phyloP scores from a whole-genome alignment of 2,797 vertebrate species.

The Nannoperca obscura region DNA sequence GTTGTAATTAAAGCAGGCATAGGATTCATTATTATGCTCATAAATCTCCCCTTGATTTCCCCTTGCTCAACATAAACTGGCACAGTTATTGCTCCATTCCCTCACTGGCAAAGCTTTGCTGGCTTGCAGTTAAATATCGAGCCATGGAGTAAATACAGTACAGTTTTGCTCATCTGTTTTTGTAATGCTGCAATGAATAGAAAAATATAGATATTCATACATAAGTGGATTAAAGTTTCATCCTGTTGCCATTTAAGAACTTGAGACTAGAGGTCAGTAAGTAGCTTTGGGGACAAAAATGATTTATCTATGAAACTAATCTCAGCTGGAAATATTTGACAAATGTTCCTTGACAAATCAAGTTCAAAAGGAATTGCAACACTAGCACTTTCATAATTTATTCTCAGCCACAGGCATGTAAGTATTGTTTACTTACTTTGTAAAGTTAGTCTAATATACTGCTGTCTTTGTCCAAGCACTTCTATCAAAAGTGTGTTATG shows the following conservation, averaged over 20 bases:
- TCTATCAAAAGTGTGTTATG: not conserved
- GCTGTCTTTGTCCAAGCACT: constrained; percentile 5
- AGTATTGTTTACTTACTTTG: constrained; percentile 12
- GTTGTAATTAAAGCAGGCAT: constrained; percentile 81
- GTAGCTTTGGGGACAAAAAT: not conserved
- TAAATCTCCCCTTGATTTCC: constrained; percentile 80
- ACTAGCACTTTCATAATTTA: constrained; percentile 17
- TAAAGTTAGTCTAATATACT: constrained; percentile 24
- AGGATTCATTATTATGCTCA: constrained; percentile 82
- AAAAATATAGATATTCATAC: constrained; percentile 23
- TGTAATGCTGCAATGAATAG: constrained; percentile 19
- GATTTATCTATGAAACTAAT: constrained; percentile 18
- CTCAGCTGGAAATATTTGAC: constrained; percentile 38
- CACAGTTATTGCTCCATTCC: constrained; percentile 63
- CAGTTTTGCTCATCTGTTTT: constrained; percentile 44
- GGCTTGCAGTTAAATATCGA: constrained; percentile 57
- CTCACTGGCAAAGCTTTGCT: constrained; percentile 44
- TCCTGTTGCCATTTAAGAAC: constrained; percentile 13
- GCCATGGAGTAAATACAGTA: constrained; percentile 7
- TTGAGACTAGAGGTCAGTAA: not conserved
- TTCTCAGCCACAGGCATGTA: not conserved
- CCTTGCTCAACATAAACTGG: constrained; percentile 74
- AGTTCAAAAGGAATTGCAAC: constrained; percentile 8
- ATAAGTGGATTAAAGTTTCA: constrained; percentile 19
- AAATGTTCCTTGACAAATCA: constrained; percentile 16